These are phyloP conservation scores for Darwinula stevensoni DNA, from an alignment of 2,888 invertebrate genomes.

Conservation along the genomic window DNA sequence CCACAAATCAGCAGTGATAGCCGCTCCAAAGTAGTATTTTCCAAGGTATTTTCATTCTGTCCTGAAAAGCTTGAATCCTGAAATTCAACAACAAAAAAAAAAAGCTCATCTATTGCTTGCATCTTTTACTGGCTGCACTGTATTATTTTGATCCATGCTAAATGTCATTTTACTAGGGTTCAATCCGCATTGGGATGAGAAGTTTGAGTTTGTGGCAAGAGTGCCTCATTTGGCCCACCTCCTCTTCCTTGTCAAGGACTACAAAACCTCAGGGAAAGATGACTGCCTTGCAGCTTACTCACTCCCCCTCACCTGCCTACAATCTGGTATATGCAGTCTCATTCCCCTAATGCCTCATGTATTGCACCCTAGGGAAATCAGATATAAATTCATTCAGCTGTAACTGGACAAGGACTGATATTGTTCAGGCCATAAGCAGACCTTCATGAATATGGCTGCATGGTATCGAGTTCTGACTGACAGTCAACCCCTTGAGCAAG, in stretches of 20 bases:
- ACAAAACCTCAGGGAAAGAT: constrained; percentile 22
- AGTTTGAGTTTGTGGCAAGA: constrained; percentile 26
- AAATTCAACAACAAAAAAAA: no score
- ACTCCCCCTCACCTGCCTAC: constrained; percentile 25
- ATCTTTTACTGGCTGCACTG: constrained; percentile 15
- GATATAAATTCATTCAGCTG: no score
- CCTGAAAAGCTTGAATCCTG: no score
- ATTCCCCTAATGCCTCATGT: not conserved
- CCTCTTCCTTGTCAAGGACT: constrained; percentile 25
- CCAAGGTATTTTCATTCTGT: no score
- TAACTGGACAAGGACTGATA: no score
- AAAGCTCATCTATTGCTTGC: not conserved
- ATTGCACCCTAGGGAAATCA: no score
- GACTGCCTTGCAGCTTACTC: constrained; percentile 29
- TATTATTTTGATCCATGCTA: constrained; percentile 27
- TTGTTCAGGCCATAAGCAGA: no score
- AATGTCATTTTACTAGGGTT: not conserved
- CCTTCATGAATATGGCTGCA: no score
- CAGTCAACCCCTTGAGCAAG: no score
- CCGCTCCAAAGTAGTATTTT: no score
- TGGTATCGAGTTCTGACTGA: no score
- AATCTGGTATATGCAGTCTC: constrained; percentile 18
- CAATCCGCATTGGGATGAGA: constrained; percentile 14
- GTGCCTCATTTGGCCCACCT: constrained; percentile 25
- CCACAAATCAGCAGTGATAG: no score